Percentiles rank a stretch among this genome's conserved stretches.
Evolutionary conservation across 2,113 vertebrate species (phyloP).

Genomic region (Leucoraja erinaceus): DNA sequence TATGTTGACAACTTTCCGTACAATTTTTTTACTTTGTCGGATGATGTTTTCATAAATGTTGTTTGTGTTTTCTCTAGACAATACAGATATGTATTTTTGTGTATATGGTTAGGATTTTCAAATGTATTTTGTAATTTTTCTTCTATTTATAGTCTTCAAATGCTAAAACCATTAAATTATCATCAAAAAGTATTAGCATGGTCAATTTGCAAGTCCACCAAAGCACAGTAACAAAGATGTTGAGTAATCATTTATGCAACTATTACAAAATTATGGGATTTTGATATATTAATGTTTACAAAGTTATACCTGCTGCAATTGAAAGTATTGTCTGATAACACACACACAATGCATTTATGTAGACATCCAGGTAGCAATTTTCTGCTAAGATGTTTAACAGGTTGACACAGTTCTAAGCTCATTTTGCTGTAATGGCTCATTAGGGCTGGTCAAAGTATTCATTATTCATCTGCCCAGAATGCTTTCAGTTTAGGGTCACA

Average conservation of each 20-base stretch:
- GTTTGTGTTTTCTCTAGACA: neutral
- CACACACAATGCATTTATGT: neutral
- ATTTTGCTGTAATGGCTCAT: slow-evolving; percentile 52
- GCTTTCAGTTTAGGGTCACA: neutral
- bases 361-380: slow-evolving; percentile 10
- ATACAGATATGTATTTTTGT: neutral
- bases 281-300: neutral
- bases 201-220: neutral
- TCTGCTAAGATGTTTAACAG: slow-evolving; percentile 39
- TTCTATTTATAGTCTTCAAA: neutral
- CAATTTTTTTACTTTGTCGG: neutral
- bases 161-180: neutral
- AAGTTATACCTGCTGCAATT: neutral
- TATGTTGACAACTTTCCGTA: neutral
- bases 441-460: slow-evolving; percentile 47
- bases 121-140: neutral
- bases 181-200: neutral
- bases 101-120: neutral
- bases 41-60: neutral
- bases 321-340: neutral
- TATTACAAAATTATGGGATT: neutral
- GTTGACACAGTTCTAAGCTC: slow-evolving; percentile 43
- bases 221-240: neutral
- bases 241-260: neutral
- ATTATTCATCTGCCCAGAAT: slow-evolving; percentile 45